These are phyloP conservation scores for Mastomys natalensis DNA, from an alignment of 2,113 vertebrate genomes.

Conservation along the genomic window DNA sequence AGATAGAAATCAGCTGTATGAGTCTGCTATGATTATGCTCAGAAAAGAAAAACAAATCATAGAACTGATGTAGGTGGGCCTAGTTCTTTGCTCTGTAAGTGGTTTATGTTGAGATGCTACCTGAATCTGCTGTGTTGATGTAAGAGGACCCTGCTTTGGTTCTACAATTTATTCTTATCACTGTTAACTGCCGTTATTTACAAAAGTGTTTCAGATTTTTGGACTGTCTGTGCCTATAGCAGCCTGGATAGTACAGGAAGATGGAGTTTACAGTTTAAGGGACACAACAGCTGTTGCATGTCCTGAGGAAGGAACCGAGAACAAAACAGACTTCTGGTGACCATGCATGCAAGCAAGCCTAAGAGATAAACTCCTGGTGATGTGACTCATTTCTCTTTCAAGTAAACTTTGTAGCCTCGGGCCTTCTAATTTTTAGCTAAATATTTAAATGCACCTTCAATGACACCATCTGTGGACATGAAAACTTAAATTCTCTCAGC, in stretches of 20 bases:
- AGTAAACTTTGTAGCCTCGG: conserved; percentile 61
- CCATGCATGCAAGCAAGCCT: conserved; percentile 20
- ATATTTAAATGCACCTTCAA: conserved; percentile 75
- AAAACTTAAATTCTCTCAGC: conserved; percentile 52
- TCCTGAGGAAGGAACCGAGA: conserved; percentile 18
- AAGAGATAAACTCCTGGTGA: conserved; percentile 48
- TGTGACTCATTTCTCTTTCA: conserved; percentile 69
- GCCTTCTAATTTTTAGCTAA: conserved; percentile 58
- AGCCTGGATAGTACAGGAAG: conserved; percentile 70
- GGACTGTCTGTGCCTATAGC: neutral
- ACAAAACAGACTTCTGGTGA: conserved; percentile 63
- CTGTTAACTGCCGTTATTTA: neutral
- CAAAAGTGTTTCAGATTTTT: conserved; percentile 43
- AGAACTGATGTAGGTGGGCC: neutral
- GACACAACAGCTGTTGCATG: conserved; percentile 64
- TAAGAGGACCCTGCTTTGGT: neutral
- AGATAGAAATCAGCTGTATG: neutral
- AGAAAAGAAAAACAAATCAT: neutral
- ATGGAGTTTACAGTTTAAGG: conserved; percentile 61
- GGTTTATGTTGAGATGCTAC: neutral
- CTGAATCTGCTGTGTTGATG: neutral
- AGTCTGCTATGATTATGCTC: neutral
- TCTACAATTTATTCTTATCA: neutral
- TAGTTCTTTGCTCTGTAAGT: conserved; percentile 4
- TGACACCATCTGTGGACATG: neutral